Base-by-base conservation (phyloP, 2,888 invertebrate genomes). In the Microplitis deprimator region DNA sequence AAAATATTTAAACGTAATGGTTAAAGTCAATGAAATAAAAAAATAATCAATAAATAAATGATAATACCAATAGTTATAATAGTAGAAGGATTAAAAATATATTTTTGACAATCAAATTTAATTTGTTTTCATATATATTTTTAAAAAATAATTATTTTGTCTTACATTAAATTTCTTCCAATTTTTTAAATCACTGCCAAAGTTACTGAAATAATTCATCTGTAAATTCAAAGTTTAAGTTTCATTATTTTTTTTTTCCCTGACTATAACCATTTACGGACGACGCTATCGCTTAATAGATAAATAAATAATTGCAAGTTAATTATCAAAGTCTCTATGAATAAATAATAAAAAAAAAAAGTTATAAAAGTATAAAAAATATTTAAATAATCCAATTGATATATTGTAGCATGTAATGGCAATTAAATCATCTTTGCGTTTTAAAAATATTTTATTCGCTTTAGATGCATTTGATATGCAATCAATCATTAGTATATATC, bases 1-100 rank as follows among this genome's bases (percentile, higher is more conserved):
- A 6, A 72, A 50, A 16, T 71, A 77, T 73, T 40, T 13, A 64
- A 59, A 29, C 68, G 60, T 59, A 68, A 78, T 78, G 78, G 73
- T 77, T 70, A 76, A 68, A 79, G 73, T 80, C 78, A 68, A 73
- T 59, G 17, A 50, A 50, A 50, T 13, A 16, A 40, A 29, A 65
- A 76, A 50, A 10, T n/a, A n/a, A n/a, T n/a, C n/a, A n/a, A n/a
- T n/a, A 50, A 16, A 40, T 16, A 65, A 76, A 76, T 70, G 62
- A 20, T 71, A 71, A 60, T 71, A 50, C 13, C 8, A 13, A 13
- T 13, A 50, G 13, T 50, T 13, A 50, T 6, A 50, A 50, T 10
- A 50, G 17, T 20, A 13, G 39, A 16, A 71, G 8, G 17, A 62
- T 71, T 60, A 13, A 39, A 62, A 38, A 39, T 61, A 61, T 67